Percentiles rank a stretch among this genome's conserved stretches.
phyloP scores from a whole-genome alignment of 2,113 vertebrate species.

The Apodemus sylvaticus region DNA sequence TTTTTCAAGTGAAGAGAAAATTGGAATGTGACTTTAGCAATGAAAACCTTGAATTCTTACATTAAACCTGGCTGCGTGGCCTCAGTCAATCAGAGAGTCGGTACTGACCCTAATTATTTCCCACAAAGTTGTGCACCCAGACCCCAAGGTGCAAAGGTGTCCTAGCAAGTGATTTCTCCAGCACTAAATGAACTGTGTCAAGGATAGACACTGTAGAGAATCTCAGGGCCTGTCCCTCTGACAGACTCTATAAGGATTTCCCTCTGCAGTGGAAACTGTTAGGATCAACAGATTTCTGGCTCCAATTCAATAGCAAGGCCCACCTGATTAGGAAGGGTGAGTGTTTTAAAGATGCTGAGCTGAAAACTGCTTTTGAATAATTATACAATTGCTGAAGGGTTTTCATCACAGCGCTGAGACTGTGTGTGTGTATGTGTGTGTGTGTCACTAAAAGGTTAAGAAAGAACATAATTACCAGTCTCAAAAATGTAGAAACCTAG shows the following conservation, averaged over 20 bases:
- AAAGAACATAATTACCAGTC: background rate
- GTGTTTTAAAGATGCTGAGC: background rate
- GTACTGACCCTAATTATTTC: background rate
- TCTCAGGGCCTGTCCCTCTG: background rate
- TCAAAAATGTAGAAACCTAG: background rate
- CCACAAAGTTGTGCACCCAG: background rate
- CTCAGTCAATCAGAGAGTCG: background rate
- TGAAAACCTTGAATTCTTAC: background rate
- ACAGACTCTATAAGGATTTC: background rate
- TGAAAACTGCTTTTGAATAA: slow-evolving; percentile 1
- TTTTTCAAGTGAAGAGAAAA: background rate
- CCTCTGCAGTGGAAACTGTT: background rate
- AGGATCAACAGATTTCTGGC: background rate
- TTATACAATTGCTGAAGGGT: background rate
- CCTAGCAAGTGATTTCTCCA: background rate
- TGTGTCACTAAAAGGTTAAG: background rate
- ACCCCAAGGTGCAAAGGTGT: background rate
- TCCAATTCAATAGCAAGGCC: background rate
- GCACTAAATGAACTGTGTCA: background rate
- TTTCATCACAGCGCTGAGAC: background rate
- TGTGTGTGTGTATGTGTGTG: background rate
- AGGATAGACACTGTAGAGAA: background rate
- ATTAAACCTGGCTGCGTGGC: background rate
- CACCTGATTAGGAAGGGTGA: background rate
- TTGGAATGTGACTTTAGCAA: slow-evolving; percentile 17